phyloP scores from a whole-genome alignment of 2,113 vertebrate species.

The Nycticorax nycticorax region DNA sequence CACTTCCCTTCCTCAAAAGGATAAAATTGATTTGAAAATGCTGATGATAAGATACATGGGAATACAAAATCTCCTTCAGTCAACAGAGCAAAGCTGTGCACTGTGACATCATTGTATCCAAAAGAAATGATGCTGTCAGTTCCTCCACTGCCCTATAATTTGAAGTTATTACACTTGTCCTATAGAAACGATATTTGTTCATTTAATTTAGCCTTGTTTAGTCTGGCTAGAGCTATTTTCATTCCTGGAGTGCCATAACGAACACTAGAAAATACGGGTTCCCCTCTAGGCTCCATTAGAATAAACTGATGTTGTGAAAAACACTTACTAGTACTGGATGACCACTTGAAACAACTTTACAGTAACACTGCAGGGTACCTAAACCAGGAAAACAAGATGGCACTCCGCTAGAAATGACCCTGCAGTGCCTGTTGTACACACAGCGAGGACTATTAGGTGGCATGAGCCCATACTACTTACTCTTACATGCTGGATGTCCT shows the following conservation, averaged over 20 bases:
- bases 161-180: background rate
- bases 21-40: constrained; percentile 20
- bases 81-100: background rate
- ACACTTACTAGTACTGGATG: background rate
- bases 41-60: constrained; percentile 38
- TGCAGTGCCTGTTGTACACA: background rate
- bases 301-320: background rate
- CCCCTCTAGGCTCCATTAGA: background rate
- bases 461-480: background rate
- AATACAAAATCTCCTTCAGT: background rate
- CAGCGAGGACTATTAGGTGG: background rate
- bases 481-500: background rate
- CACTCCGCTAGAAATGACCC: background rate
- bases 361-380: background rate
- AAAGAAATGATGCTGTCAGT: background rate
- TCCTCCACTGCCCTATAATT: background rate
- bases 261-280: background rate
- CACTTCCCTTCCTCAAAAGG: constrained; percentile 37
- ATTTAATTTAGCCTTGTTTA: constrained; percentile 9
- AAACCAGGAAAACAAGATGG: background rate
- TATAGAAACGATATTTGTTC: background rate
- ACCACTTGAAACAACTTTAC: background rate
- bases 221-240: background rate
- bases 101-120: background rate
- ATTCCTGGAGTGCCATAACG: background rate